These are phyloP conservation scores for Lepidotrigona ventralis DNA, from an alignment of 1,140 invertebrate genomes.

Conservation along the genomic window DNA sequence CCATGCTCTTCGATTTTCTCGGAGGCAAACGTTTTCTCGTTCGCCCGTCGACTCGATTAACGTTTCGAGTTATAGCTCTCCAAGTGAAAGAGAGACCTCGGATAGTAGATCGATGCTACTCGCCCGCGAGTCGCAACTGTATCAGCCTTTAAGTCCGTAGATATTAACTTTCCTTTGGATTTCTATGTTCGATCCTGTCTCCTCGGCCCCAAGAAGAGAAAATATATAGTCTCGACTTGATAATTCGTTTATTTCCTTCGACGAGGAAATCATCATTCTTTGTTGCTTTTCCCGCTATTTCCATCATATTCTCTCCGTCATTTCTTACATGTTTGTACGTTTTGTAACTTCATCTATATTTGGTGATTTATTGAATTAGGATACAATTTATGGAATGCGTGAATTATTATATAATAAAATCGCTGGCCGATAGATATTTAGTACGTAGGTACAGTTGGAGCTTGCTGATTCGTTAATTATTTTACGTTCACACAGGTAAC, in stretches of 20 bases:
- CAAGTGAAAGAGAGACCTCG: slow-evolving; percentile 6
- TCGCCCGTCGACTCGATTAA: slow-evolving; percentile 3
- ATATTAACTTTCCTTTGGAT: slow-evolving; percentile 29
- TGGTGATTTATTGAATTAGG: too few relatives aligned
- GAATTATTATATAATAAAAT: too few relatives aligned
- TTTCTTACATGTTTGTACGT: not conserved
- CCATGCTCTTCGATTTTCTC: not conserved
- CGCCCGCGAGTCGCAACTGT: slow-evolving; percentile 1
- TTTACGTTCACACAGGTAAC: too few relatives aligned
- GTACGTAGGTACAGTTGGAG: too few relatives aligned
- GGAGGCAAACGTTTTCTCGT: slow-evolving; percentile 23
- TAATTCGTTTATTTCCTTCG: not conserved
- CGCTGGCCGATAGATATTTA: too few relatives aligned
- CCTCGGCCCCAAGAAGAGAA: not conserved
- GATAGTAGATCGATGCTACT: slow-evolving; percentile 15
- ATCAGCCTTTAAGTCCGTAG: slow-evolving; percentile 5
- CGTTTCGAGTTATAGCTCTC: slow-evolving; percentile 5
- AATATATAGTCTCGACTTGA: not conserved
- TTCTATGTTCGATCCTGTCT: not conserved
- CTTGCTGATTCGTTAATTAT: too few relatives aligned
- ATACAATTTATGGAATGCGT: too few relatives aligned
- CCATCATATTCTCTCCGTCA: not conserved
- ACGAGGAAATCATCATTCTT: not conserved
- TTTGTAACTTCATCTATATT: not conserved
- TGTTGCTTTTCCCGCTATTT: not conserved